phyloP scores from a whole-genome alignment of 2,888 invertebrate genomes.

The Epinotia nisella region DNA sequence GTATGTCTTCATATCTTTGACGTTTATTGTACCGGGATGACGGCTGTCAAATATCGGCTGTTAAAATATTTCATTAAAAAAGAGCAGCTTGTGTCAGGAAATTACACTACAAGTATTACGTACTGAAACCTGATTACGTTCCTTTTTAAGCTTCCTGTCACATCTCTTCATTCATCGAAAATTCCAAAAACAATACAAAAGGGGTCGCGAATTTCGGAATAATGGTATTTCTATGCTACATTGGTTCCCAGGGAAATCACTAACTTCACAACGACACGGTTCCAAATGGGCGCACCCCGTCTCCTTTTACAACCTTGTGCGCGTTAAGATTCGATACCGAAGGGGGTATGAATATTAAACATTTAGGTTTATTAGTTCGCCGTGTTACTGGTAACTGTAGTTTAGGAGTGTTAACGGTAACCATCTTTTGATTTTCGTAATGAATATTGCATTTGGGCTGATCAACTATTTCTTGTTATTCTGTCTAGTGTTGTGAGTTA shows the following conservation, averaged over 20 bases:
- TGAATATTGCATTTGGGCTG: constrained; percentile 62
- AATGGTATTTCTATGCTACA: constrained; percentile 84
- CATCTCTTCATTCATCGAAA: constrained; percentile 26
- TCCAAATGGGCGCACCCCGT: constrained; percentile 45
- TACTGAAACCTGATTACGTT: too few relatives aligned
- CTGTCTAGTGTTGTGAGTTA: too few relatives aligned
- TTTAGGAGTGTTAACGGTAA: constrained; percentile 77
- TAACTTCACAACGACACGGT: constrained; percentile 64
- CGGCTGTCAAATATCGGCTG: too few relatives aligned
- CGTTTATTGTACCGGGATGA: too few relatives aligned
- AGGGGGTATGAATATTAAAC: constrained; percentile 75
- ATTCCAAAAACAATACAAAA: constrained; percentile 63
- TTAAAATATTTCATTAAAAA: too few relatives aligned
- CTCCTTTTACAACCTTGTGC: constrained; percentile 60
- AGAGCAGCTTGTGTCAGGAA: too few relatives aligned
- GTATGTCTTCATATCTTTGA: too few relatives aligned
- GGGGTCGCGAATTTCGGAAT: constrained; percentile 79
- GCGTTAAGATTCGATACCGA: constrained; percentile 43
- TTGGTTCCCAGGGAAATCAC: constrained; percentile 85
- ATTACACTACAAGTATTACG: too few relatives aligned
- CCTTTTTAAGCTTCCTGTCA: constrained; percentile 8
- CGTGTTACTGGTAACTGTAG: constrained; percentile 70
- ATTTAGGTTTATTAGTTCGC: constrained; percentile 84
- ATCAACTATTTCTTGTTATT: too few relatives aligned
- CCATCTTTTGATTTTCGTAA: constrained; percentile 68